Base-by-base conservation (phyloP, 2,113 vertebrate species). In the Sarotherodon lohbergeri region DNA sequence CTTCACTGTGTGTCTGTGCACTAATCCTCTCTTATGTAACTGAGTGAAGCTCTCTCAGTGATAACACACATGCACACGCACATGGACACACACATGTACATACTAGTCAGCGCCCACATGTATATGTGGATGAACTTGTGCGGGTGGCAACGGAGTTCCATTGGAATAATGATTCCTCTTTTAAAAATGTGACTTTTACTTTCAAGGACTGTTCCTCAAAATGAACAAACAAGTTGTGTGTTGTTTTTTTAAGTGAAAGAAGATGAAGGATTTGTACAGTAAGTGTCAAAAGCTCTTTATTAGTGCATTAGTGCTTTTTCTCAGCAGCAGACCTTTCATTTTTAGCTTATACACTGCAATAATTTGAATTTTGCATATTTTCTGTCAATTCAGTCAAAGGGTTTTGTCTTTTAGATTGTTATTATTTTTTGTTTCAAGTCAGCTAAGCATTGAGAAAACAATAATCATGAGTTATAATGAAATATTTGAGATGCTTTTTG, bases 1-100 rank as follows among this genome's bases (percentile, higher is more conserved):
- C 10, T 52, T 52, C 73, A 52, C 73, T 52, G 73, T 52, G 46
- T 52, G 46, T 88, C 87, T 90, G 87, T 87, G 85, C 86, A 86
- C 80, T 96, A 96, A 96, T 95, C 95, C 90, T 87, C 81, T 90
- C 80, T 96, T 95, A 96, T 80, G 89, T 95, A 95, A 95, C 88
- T 14, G 36, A 93, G 55, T 80, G 55, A 36, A 89, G 24, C 79
- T 80, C 43, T 83, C 80, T 63, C 88, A 56, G 55, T 55, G 36
- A 71, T 52, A 71, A 57, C 80, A 55, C 76, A 17, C 36, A 52
- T 10, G 41, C 86, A 55, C 43, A 84, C 34, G n/a, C 66, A 84
- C 57, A 79, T 50, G 66, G 55, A 1, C 7, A 54, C 83, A 80
- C 36, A 80, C 36, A 92, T 55, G 73, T 48, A 89, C 32, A 41